Conservation (phyloP, 53 echinoderm and acorn worm species). For the Holothuria scabra region DNA sequence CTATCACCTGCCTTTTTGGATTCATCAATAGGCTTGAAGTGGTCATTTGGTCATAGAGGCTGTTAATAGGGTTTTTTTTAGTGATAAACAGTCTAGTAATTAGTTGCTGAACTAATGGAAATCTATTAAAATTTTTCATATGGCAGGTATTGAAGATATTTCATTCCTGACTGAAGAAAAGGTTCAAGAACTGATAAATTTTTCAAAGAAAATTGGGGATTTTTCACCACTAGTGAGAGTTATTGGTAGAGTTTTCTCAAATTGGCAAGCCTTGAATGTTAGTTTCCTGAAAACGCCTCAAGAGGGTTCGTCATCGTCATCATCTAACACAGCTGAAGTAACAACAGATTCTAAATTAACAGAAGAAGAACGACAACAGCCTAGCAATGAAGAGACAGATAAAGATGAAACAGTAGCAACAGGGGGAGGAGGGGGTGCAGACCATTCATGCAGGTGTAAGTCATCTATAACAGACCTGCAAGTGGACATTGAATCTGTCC, state of each 20-base stretch:
- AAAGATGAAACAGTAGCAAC: conserved; percentile 60
- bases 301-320: conserved; percentile 18
- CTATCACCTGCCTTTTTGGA: too few species aligned
- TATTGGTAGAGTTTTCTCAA: conserved; percentile 89
- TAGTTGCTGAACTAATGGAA: neutral
- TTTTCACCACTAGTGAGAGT: conserved; percentile 81
- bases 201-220: conserved; percentile 68
- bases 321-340: conserved; percentile 15
- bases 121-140: neutral
- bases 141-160: conserved; percentile 66
- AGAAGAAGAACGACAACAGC: conserved; percentile 75
- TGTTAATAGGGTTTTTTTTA: too few species aligned
- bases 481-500: conserved; percentile 82
- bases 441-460: conserved; percentile 45
- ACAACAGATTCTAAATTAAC: conserved; percentile 48
- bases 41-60: too few species aligned
- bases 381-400: conserved; percentile 65
- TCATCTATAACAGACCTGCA: conserved; percentile 47
- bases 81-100: too few species aligned
- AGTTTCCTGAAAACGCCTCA: conserved; percentile 75
- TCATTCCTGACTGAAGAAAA: conserved; percentile 76
- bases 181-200: conserved; percentile 65
- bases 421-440: neutral
- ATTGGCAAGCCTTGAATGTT: conserved; percentile 84
- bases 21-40: too few species aligned